These are phyloP conservation scores for Polydrusus cervinus DNA, from an alignment of 2,888 invertebrate genomes.

Conservation along the genomic window DNA sequence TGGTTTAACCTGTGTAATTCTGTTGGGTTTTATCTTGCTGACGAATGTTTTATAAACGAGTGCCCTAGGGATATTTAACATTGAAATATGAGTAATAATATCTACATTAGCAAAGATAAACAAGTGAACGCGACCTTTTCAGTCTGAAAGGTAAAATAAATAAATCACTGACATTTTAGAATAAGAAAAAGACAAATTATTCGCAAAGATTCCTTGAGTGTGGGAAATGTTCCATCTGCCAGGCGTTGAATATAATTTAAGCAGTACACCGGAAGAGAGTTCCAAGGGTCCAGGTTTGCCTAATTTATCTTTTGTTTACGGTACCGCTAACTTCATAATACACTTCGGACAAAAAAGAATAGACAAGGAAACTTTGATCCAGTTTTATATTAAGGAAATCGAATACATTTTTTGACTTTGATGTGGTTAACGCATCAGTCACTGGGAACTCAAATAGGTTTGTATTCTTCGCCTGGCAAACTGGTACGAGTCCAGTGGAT, in stretches of 20 bases:
- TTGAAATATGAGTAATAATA: slow-evolving; percentile 29
- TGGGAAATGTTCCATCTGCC: slow-evolving; percentile 49
- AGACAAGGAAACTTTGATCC: too few relatives aligned
- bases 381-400: too few relatives aligned
- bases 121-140: slow-evolving; percentile 37
- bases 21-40: slow-evolving; percentile 16
- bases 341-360: not conserved
- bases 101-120: slow-evolving; percentile 41
- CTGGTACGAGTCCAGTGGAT: too few relatives aligned
- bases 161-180: slow-evolving; percentile 52
- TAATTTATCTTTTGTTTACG: slow-evolving; percentile 38
- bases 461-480: too few relatives aligned
- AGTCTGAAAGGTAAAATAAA: slow-evolving; percentile 48
- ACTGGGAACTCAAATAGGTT: too few relatives aligned
- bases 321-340: slow-evolving; percentile 25
- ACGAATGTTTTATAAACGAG: slow-evolving; percentile 13
- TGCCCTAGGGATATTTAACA: not conserved
- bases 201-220: slow-evolving; percentile 44
- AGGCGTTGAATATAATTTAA: slow-evolving; percentile 40
- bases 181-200: slow-evolving; percentile 53
- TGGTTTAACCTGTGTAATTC: slow-evolving; percentile 5
- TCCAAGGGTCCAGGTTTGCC: slow-evolving; percentile 30
- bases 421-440: too few relatives aligned
- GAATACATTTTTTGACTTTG: too few relatives aligned
- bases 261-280: slow-evolving; percentile 37